Percentiles rank a stretch among this genome's conserved stretches.
These are phyloP conservation scores for Drosophila mayaguana DNA, from an alignment of 2,888 invertebrate species.

Conservation along the genomic window DNA sequence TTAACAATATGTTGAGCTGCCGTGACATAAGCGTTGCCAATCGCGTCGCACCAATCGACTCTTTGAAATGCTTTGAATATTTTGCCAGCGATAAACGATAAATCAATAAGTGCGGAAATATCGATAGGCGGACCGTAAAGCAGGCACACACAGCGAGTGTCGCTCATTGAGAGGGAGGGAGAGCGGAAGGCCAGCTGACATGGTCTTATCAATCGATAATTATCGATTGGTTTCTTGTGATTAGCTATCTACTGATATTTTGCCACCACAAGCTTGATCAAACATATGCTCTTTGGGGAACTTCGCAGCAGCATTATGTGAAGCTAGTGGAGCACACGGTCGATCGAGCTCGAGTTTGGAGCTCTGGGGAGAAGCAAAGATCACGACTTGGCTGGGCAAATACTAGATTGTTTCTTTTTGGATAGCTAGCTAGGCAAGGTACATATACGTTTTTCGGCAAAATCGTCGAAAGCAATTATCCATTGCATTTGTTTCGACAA, in stretches of 20 bases:
- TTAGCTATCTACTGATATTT: neutral
- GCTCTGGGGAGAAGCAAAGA: neutral
- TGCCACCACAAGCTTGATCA: too few relatives aligned
- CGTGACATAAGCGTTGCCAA: slow-evolving; percentile 45
- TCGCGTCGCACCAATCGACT: slow-evolving; percentile 8
- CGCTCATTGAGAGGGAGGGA: neutral
- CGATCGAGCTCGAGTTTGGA: neutral
- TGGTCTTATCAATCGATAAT: neutral
- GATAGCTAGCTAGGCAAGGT: neutral
- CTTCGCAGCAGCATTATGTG: neutral
- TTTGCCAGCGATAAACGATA: slow-evolving; percentile 21
- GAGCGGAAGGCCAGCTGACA: too few relatives aligned
- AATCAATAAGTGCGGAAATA: slow-evolving; percentile 6
- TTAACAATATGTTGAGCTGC: slow-evolving; percentile 59
- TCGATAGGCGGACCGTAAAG: neutral
- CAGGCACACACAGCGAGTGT: neutral
- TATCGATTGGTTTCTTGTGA: neutral
- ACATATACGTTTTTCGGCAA: slow-evolving; percentile 41
- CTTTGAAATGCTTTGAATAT: slow-evolving; percentile 17
- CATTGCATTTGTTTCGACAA: slow-evolving; percentile 50
- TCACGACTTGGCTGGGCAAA: slow-evolving; percentile 9
- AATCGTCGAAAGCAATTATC: slow-evolving; percentile 53
- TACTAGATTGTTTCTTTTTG: slow-evolving; percentile 12
- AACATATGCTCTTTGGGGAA: neutral
- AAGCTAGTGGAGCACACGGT: neutral